Evolutionary conservation across 2,113 vertebrate species (phyloP), one percentile per base, ranked within the genome.

Genomic region (Malurus cyaneus): DNA sequence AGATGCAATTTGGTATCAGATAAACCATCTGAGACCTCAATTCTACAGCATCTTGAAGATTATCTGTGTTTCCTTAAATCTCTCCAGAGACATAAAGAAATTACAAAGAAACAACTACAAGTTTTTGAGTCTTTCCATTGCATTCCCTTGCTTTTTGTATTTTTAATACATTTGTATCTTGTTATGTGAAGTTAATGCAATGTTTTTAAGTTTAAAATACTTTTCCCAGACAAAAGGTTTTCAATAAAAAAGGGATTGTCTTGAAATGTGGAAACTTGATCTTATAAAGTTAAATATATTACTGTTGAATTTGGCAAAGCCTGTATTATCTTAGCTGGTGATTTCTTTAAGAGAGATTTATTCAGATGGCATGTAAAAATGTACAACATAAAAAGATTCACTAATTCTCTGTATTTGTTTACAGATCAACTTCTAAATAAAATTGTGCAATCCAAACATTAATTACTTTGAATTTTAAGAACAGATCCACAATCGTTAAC

Each of bases 301-400:
- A 60, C 18, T 91, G 80, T 46, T 95, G 91, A 88, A 91, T 81
- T 95, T 95, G 91, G 88, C 72, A 64, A 60, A 36, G 66, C 39
- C 31, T 3, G 0, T 88, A 66, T 92, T 95, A 60, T 93, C 56
- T 86, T 81, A 91, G 69, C 56, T 86, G 72, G 73, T 64, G 53
- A 72, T 56, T 61, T 89, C 34, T 53, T 89, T 34, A 72, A 2
- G 3, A 77, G 28, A 64, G 39, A 88, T 77, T 77, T 80, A 77
- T 73, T 86, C 60, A 86, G 74, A 77, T 60, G 53, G 42, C 31
- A 56, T 21, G 25, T 76, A 93, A 86, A 69, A 95, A 65, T 36
- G 44, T 12, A 56, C 15, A 59, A 81, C 18, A 74, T 21, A 80
- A 65, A 64, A 61, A 32, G 2, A 44, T 26, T 56, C 47, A 74